Evolutionary conservation across 2,888 invertebrate genomes (phyloP), one percentile per base, ranked within the genome.

Genomic region (Drosophila antonietae): DNA sequence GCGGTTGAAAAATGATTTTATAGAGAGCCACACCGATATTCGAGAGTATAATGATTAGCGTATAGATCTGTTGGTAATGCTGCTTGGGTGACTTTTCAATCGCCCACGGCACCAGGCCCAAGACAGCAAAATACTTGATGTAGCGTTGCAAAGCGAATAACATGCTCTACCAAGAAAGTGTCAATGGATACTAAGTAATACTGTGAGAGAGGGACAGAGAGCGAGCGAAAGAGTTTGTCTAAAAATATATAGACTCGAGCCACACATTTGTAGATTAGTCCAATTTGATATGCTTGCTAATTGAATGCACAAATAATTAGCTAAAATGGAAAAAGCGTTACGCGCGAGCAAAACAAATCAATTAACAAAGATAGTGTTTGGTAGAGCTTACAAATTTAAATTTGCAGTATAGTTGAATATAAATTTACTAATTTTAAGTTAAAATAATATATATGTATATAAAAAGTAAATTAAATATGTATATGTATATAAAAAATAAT

Each of bases 21-120:
- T 79, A 79, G 43, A 78, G 55, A 43, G 84, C 69, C 60, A 75
- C 15, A 1, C 41, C 59, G 3, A 72, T 37, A n/a, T 85, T 77
- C 9, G 66, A 9, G n/a, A 33, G 64, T 18, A 85, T 72, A 12
- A 90, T 51, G 14, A 66, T 55, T 10, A 64, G 18, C 2, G 89
- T 84, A 71, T 88, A 89, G 37, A 84, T 64, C 71, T 70, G 78
- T 64, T 90, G 91, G 18, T 81, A 14, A 3, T 31, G 18, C 55
- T 78, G 76, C 3, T 41, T 31, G 1, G 23, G 10, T 4, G 47
- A 52, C 20, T 64, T 70, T 18, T 80, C 75, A 18, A 66, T 39
- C 41, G 18, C n/a, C 73, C 76, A 90, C 35, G 90, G 91, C 51
- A 89, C 84, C 6, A 91, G 68, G 15, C 91, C 91, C 65, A 90